Evolutionary conservation across 2,113 vertebrate genomes (phyloP).

Genomic region (Plecturocebus donacophilus): DNA sequence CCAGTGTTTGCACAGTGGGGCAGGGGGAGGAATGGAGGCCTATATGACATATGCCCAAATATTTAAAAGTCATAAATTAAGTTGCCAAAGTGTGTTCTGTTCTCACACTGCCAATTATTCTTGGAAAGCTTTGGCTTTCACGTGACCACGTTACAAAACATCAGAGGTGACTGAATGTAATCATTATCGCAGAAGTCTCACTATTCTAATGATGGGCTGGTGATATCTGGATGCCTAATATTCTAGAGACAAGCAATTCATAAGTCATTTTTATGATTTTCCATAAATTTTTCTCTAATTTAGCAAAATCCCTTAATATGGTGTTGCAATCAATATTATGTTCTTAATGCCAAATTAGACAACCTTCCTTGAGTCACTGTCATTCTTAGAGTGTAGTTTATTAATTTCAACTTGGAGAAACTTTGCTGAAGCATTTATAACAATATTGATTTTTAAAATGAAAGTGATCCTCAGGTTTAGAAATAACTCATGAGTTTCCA

Average conservation of each 20-base stretch:
- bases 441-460: not conserved
- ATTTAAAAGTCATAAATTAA: conserved; percentile 40
- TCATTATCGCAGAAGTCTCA: not conserved
- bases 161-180: not conserved
- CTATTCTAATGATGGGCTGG: not conserved
- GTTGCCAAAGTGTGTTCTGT: not conserved
- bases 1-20: not conserved
- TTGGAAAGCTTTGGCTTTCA: conserved; percentile 3
- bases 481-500: not conserved
- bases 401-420: not conserved
- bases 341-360: not conserved
- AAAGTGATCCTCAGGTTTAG: not conserved
- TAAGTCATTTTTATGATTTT: not conserved
- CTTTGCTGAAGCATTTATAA: not conserved
- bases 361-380: not conserved
- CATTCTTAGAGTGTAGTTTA: not conserved
- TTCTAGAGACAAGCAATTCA: not conserved
- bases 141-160: not conserved
- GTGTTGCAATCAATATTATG: not conserved
- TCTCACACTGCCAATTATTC: not conserved
- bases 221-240: not conserved
- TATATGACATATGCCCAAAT: not conserved
- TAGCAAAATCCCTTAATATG: not conserved
- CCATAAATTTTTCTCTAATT: not conserved
- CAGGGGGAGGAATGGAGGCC: not conserved